These are phyloP conservation scores for Akabosia matsudoensis DNA, from an alignment of 1,140 invertebrate species.

Conservation along the genomic window DNA sequence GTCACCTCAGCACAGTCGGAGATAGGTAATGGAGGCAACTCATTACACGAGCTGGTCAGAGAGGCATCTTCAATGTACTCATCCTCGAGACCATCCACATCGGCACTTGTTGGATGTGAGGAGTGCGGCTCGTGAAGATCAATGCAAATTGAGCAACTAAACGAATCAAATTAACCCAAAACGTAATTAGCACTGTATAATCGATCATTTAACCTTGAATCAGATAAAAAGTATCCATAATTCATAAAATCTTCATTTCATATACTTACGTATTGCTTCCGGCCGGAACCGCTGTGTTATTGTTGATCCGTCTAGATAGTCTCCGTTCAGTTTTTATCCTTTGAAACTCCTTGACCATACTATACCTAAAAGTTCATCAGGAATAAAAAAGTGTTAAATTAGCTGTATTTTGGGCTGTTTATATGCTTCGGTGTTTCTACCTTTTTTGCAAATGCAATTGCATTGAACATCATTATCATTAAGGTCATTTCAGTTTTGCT, in stretches of 20 bases:
- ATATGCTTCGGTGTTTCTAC: too few species aligned
- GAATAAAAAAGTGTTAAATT: not conserved
- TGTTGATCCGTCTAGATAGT: slow-evolving; percentile 46
- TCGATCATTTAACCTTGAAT: too few species aligned
- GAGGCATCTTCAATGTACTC: slow-evolving; percentile 38
- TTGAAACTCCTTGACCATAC: slow-evolving; percentile 48
- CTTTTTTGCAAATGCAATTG: not conserved
- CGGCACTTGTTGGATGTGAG: slow-evolving; percentile 29
- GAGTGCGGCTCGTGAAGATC: slow-evolving; percentile 25
- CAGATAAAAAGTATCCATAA: too few species aligned
- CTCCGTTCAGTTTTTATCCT: slow-evolving; percentile 46
- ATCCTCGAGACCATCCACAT: slow-evolving; percentile 38
- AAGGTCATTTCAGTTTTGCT: not conserved
- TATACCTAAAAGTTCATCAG: slow-evolving; percentile 38
- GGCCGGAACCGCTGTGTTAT: slow-evolving; percentile 32
- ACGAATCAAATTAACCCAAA: not conserved
- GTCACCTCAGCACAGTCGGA: slow-evolving; percentile 42
- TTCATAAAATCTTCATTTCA: not conserved
- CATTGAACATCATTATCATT: not conserved
- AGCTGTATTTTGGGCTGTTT: not conserved
- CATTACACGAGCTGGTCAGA: slow-evolving; percentile 30
- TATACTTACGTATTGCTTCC: slow-evolving; percentile 42
- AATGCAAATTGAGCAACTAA: slow-evolving; percentile 11
- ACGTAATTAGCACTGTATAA: too few species aligned
- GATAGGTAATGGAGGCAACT: slow-evolving; percentile 29